Evolutionary conservation across 2,888 invertebrate genomes (phyloP).

Genomic region (Plagodis pulveraria): DNA sequence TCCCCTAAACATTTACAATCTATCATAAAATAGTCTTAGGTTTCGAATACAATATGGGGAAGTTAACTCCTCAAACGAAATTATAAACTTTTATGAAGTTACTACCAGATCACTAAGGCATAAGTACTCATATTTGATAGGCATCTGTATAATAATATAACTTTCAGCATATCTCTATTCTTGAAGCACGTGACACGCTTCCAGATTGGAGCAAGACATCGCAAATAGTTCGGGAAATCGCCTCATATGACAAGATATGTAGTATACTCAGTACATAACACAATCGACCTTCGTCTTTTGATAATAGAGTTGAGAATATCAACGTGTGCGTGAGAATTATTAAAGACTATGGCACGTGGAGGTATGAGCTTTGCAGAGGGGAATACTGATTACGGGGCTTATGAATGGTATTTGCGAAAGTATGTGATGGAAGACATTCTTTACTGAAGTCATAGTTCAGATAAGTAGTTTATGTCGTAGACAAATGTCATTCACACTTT

Average conservation of each 20-base stretch:
- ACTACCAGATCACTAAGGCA: too few species aligned
- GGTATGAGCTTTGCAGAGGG: slow-evolving; percentile 9
- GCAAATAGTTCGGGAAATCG: slow-evolving; percentile 18
- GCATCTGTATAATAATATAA: too few species aligned
- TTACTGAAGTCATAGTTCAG: too few species aligned
- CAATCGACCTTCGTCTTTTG: slow-evolving; percentile 7
- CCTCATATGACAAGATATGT: slow-evolving; percentile 12
- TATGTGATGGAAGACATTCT: slow-evolving; percentile 2
- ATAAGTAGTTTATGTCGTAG: too few species aligned
- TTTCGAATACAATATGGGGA: too few species aligned
- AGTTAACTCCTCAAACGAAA: too few species aligned
- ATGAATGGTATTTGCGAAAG: slow-evolving; percentile 10
- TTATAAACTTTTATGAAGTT: too few species aligned
- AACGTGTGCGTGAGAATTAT: slow-evolving; percentile 8
- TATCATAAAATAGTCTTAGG: too few species aligned
- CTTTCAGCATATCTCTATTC: slow-evolving; percentile 5
- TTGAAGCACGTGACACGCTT: slow-evolving; percentile 23
- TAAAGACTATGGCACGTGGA: slow-evolving; percentile 19
- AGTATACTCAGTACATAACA: not conserved
- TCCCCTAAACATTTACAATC: too few species aligned
- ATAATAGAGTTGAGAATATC: slow-evolving; percentile 11
- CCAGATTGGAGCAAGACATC: slow-evolving; percentile 24
- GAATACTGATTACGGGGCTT: slow-evolving; percentile 21
- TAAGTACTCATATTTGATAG: slow-evolving; percentile 3
- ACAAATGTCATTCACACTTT: too few species aligned